Base-by-base conservation (phyloP, 2,113 vertebrate species). In the Chloropsis hardwickii region DNA sequence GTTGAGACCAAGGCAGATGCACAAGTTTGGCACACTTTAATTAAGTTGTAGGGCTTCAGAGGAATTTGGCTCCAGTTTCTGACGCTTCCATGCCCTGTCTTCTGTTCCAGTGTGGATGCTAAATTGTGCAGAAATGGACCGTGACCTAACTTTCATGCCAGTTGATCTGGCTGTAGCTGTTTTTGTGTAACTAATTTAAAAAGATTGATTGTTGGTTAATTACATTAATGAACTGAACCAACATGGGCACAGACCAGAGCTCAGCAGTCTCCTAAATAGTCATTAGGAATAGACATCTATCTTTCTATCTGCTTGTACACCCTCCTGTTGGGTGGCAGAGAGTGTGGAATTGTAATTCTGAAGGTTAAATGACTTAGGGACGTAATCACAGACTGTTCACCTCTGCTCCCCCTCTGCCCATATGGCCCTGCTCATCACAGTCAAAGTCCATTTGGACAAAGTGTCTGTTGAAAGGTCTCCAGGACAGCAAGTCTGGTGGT, bases 171-270 rank as follows among this genome's bases (percentile, higher is more conserved):
- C 88, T 78, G 80, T 81, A 65, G 82, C 81, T 97, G 88, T 15
- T 96, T 97, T 96, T 94, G 53, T 90, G 82, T 88, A 96, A 90
- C 83, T 97, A 82, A 94, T 95, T 96, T 96, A 56, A 88, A 95
- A 97, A 97, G 96, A 95, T 93, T 92, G 93, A 95, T 97, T 97
- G 76, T 91, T 96, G 62, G 51, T 93, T 98, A 96, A 97, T 96
- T 93, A 71, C 87, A 54, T 96, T 96, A 97, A 97, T 97, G 96
- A 97, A 96, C 97, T 94, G 94, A 94, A 91, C 90, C 78, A 88
- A 80, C 88, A 83, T 81, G 90, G 80, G 82, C 50, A 62, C 69
- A 88, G 93, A 89, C 89, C 89, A 95, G 66, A 86, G 89, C 92
- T 33, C 94, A 97, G 94, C 90, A 89, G 94, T 83, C 65, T 96